These are phyloP conservation scores for Tyrannus savana DNA, from an alignment of 2,113 vertebrate genomes.

Conservation along the genomic window DNA sequence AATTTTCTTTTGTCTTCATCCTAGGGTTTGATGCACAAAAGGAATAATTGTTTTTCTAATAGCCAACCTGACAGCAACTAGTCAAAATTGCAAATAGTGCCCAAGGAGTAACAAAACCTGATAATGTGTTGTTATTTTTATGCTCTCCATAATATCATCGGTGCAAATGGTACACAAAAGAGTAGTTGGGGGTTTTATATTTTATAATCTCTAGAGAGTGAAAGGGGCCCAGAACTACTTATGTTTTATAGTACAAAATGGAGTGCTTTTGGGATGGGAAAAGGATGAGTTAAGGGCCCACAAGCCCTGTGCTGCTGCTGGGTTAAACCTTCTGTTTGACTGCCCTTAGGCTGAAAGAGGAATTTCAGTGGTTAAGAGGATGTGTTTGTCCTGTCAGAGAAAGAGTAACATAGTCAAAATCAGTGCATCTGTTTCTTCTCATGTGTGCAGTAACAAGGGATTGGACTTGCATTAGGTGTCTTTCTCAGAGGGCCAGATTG, in stretches of 20 bases:
- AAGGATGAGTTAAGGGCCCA: background rate
- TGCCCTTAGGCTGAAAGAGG: background rate
- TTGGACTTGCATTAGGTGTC: background rate
- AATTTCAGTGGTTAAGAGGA: background rate
- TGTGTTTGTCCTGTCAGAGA: background rate
- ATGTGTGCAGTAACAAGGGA: rapidly evolving
- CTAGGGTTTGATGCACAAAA: background rate
- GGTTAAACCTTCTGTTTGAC: background rate
- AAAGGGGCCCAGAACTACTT: background rate
- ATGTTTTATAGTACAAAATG: background rate
- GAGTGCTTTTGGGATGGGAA: background rate
- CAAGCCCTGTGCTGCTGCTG: background rate
- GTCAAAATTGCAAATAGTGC: constrained; percentile 36
- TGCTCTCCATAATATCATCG: background rate
- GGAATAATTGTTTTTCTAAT: background rate
- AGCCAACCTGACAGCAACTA: constrained; percentile 24
- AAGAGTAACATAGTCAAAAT: background rate
- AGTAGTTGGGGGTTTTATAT: background rate
- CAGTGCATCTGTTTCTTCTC: background rate
- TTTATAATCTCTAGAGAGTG: background rate
- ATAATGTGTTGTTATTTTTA: background rate
- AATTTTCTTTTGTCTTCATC: constrained; percentile 1
- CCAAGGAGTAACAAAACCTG: background rate
- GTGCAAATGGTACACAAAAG: background rate
- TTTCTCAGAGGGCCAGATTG: background rate